Evolutionary conservation across 2,797 vertebrate species (phyloP).

Genomic region (Perdix hodgsoniae): DNA sequence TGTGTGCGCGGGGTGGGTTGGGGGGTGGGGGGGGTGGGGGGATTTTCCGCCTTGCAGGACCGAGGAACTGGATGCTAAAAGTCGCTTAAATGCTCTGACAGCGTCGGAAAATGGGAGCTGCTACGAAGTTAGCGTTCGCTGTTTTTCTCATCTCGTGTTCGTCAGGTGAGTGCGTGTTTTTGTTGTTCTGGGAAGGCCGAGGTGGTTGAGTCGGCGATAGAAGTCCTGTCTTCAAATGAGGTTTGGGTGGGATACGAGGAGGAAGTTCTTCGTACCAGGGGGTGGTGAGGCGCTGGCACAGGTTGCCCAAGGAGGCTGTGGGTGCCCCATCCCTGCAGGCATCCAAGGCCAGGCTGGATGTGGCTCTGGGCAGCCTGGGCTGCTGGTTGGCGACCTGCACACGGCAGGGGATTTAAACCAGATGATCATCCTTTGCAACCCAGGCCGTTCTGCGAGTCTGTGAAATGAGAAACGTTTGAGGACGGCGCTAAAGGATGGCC

Average conservation of each 20-base stretch:
- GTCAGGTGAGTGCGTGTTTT: conserved; percentile 90
- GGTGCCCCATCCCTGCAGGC: too few species aligned
- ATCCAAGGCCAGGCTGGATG: too few species aligned
- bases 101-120: conserved; percentile 94
- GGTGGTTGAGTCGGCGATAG: background rate
- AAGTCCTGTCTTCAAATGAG: background rate
- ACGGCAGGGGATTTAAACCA: too few species aligned
- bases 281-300: too few species aligned
- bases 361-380: too few species aligned
- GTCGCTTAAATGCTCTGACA: conserved; percentile 71
- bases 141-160: conserved; percentile 98
- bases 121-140: conserved; percentile 95
- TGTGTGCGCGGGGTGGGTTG: too few species aligned
- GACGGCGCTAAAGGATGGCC: background rate
- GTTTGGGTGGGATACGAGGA: too few species aligned
- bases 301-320: too few species aligned
- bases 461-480: background rate
- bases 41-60: conserved; percentile 78
- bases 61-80: conserved; percentile 77
- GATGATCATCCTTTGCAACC: too few species aligned
- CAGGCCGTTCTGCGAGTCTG: too few species aligned
- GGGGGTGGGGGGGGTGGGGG: background rate
- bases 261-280: too few species aligned
- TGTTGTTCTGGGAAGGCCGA: background rate
- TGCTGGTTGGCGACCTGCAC: too few species aligned